Evolutionary conservation across 2,888 invertebrate species (phyloP).

Genomic region (Deilephila elpenor): DNA sequence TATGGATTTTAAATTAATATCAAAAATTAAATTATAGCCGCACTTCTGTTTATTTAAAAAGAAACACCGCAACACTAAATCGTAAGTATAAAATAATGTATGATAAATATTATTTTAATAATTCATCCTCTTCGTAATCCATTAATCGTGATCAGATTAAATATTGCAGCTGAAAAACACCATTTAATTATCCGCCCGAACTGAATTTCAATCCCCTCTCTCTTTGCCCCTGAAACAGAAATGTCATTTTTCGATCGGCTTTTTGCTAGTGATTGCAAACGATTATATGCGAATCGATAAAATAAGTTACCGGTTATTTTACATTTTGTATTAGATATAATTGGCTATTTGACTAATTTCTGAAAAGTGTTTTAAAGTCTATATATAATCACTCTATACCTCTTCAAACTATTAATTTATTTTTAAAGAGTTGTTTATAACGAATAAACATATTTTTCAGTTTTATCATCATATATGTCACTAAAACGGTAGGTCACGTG

Average conservation of each 20-base stretch:
- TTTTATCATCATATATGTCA: too few species aligned
- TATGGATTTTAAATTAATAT: slow-evolving; percentile 37
- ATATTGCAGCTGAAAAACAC: slow-evolving; percentile 62
- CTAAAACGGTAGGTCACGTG: too few species aligned
- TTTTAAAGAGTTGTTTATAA: too few species aligned
- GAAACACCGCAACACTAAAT: slow-evolving; percentile 36
- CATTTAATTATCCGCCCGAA: slow-evolving; percentile 61
- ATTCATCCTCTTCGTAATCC: slow-evolving; percentile 48
- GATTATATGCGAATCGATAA: slow-evolving; percentile 33
- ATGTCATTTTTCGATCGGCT: slow-evolving; percentile 77
- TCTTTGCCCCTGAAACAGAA: slow-evolving; percentile 62
- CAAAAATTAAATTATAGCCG: slow-evolving; percentile 38
- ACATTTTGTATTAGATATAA: background rate
- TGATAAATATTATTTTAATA: slow-evolving; percentile 39
- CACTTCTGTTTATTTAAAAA: slow-evolving; percentile 31
- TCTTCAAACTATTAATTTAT: too few species aligned
- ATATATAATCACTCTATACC: too few species aligned
- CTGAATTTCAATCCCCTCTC: slow-evolving; percentile 59
- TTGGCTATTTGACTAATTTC: too few species aligned
- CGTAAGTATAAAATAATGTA: slow-evolving; percentile 42
- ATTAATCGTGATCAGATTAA: slow-evolving; percentile 54
- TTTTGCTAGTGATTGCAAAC: slow-evolving; percentile 46
- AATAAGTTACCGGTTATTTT: background rate
- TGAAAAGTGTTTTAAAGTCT: too few species aligned
- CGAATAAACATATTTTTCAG: too few species aligned